A percentile compares a stretch with the other conserved stretches of the same genome.
phyloP scores from a whole-genome alignment of 2,797 vertebrate genomes.

The Adelosebastes latens region DNA sequence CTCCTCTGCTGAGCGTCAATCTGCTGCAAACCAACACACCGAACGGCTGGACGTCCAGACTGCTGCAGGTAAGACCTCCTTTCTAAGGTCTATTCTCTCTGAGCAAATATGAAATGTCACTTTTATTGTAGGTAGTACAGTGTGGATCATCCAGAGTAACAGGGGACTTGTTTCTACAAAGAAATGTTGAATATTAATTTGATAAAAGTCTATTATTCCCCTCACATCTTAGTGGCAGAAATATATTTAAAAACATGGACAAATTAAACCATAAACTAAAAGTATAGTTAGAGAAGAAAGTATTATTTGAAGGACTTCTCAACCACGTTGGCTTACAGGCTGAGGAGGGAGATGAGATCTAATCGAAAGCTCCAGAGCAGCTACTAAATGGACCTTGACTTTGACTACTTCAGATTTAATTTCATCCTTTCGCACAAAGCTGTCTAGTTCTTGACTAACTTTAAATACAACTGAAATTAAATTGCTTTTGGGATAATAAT shows the following conservation, averaged over 20 bases:
- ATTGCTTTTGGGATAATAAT: neutral
- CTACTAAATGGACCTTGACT: too few relatives aligned
- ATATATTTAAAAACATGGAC: neutral
- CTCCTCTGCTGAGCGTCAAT: neutral
- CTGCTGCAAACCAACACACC: neutral
- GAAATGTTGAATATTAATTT: too few relatives aligned
- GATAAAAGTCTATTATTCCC: neutral
- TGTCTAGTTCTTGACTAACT: neutral
- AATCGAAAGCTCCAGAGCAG: too few relatives aligned
- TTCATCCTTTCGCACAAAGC: too few relatives aligned
- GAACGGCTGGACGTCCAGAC: neutral
- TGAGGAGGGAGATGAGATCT: too few relatives aligned
- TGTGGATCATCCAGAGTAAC: neutral
- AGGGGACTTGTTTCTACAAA: neutral
- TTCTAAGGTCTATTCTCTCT: neutral
- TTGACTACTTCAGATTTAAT: too few relatives aligned
- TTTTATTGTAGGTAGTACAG: neutral
- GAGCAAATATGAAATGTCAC: too few relatives aligned
- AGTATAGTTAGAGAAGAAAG: neutral
- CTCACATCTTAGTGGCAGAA: neutral
- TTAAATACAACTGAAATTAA: neutral
- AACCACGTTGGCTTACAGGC: too few relatives aligned
- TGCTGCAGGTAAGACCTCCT: constrained; percentile 8
- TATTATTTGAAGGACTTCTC: too few relatives aligned
- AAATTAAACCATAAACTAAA: neutral